Conservation (phyloP, 2,888 invertebrate species). For the Eupithecia centaureata region DNA sequence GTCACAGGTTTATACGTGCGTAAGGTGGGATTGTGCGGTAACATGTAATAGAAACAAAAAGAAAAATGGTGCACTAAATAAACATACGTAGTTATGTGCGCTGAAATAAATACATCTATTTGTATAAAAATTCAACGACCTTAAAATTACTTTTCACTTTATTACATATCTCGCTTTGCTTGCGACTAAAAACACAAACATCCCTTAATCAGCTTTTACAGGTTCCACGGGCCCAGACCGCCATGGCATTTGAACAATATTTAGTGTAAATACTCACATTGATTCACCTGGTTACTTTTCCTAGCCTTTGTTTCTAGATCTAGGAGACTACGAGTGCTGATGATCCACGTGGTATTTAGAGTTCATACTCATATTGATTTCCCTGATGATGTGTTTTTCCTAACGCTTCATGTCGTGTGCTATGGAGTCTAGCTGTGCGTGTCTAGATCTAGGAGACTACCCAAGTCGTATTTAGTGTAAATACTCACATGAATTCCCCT, state of each 20-base stretch:
- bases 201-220: background rate
- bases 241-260: background rate
- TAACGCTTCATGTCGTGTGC: too few relatives aligned
- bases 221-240: too few relatives aligned
- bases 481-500: too few relatives aligned
- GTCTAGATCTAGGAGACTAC: too few relatives aligned
- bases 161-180: background rate
- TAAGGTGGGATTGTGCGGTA: conserved; percentile 81
- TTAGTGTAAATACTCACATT: conserved; percentile 89
- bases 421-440: too few relatives aligned
- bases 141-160: background rate
- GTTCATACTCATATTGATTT: too few relatives aligned
- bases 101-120: conserved; percentile 47
- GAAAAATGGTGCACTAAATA: conserved; percentile 84
- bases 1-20: conserved; percentile 68
- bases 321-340: too few relatives aligned
- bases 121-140: conserved; percentile 1
- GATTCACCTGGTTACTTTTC: conserved; percentile 85
- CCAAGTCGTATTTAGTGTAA: too few relatives aligned
- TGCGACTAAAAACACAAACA: background rate
- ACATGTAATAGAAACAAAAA: conserved; percentile 83
- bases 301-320: too few relatives aligned
- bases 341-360: too few relatives aligned
- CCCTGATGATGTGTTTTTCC: too few relatives aligned
- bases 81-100: conserved; percentile 62